Evolutionary conservation across 2,113 vertebrate genomes (phyloP).

Genomic region (Sinocyclocheilus anshuiensis): DNA sequence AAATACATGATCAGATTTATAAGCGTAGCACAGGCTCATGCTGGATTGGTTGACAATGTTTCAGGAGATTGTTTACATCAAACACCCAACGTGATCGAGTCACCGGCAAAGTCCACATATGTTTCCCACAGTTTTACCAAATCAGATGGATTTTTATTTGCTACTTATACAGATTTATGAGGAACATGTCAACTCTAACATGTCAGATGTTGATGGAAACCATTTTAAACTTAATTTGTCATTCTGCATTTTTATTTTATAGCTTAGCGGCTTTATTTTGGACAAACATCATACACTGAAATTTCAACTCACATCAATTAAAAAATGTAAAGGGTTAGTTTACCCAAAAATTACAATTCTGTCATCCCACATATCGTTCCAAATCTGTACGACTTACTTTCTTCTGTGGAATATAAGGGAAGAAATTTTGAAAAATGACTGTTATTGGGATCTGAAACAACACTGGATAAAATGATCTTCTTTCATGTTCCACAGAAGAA

Average conservation of each 20-base stretch:
- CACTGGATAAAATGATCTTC: background rate
- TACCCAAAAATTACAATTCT: background rate
- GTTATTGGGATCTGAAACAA: background rate
- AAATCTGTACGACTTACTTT: background rate
- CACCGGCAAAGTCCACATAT: conserved; percentile 15
- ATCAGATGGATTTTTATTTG: conserved; percentile 34
- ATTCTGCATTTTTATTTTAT: background rate
- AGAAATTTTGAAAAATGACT: background rate
- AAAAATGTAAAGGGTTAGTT: background rate
- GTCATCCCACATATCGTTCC: too few species aligned
- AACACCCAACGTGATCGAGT: conserved; percentile 31
- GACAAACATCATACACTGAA: background rate
- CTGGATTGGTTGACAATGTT: conserved; percentile 4
- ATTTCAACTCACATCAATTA: background rate
- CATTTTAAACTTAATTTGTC: conserved; percentile 15
- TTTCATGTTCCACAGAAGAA: background rate
- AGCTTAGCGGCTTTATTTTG: background rate
- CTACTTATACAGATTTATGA: conserved; percentile 29
- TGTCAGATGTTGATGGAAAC: background rate
- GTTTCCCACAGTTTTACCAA: conserved; percentile 4
- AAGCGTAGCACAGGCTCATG: conserved; percentile 8
- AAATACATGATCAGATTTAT: conserved; percentile 33
- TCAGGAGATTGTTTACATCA: conserved; percentile 34
- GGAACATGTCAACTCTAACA: conserved; percentile 9
- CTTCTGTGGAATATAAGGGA: background rate